Conservation (phyloP, 2,888 invertebrate species). For the Hecatera dysodea region DNA sequence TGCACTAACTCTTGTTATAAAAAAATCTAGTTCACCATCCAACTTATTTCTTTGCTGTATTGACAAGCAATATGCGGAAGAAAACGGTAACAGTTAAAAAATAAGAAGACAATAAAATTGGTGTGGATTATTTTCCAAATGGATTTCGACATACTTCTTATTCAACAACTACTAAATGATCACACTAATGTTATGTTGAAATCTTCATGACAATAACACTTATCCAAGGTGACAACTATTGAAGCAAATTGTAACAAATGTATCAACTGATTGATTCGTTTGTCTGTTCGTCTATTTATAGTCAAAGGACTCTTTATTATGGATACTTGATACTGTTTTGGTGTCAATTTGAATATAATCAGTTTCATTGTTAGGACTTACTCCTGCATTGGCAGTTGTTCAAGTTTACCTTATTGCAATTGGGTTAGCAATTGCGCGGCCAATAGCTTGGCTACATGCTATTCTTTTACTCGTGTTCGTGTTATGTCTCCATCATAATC, state of each 20-base stretch:
- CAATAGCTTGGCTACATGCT: not conserved
- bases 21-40: too few species aligned
- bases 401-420: slow-evolving; percentile 29
- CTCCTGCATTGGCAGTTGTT: slow-evolving; percentile 5
- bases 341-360: slow-evolving; percentile 46
- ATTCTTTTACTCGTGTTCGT: not conserved
- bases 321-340: slow-evolving; percentile 4
- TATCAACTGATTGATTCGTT: slow-evolving; percentile 42
- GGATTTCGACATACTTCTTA: not conserved
- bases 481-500: not conserved
- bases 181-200: slow-evolving; percentile 23
- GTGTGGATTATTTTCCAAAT: too few species aligned
- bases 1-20: too few species aligned
- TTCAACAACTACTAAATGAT: not conserved
- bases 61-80: too few species aligned
- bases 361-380: slow-evolving; percentile 16
- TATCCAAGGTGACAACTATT: slow-evolving; percentile 41
- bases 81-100: not conserved
- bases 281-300: slow-evolving; percentile 37
- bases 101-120: too few species aligned
- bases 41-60: too few species aligned
- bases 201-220: slow-evolving; percentile 35
- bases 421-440: slow-evolving; percentile 7
- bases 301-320: slow-evolving; percentile 26
- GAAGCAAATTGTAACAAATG: slow-evolving; percentile 41